phyloP scores from a whole-genome alignment of 1,140 invertebrate genomes.

The Listronotus oregonensis region DNA sequence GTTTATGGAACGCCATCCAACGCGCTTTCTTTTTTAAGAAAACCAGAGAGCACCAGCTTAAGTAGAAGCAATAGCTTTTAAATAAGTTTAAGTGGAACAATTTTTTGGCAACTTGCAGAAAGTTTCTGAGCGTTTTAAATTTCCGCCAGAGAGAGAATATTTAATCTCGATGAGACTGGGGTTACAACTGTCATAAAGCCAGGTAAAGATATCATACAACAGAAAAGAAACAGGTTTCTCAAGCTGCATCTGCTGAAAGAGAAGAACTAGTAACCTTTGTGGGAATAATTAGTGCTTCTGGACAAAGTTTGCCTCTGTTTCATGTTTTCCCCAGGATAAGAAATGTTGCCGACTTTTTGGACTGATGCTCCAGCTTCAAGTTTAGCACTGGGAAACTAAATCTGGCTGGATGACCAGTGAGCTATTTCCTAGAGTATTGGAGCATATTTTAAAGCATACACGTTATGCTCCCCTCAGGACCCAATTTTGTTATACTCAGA shows the following conservation, averaged over 20 bases:
- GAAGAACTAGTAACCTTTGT: background rate
- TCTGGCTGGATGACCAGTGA: background rate
- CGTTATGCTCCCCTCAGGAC: background rate
- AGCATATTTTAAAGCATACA: background rate
- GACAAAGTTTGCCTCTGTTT: no score
- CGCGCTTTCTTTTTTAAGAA: background rate
- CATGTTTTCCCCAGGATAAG: background rate
- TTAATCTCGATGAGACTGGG: background rate
- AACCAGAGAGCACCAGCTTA: background rate
- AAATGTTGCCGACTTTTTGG: background rate
- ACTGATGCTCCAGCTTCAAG: background rate
- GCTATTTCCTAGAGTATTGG: background rate
- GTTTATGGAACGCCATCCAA: background rate
- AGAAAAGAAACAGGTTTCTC: background rate
- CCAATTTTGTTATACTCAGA: conserved; percentile 30
- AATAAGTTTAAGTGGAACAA: background rate
- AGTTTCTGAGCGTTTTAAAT: background rate
- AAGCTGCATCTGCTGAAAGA: background rate
- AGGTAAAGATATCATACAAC: background rate
- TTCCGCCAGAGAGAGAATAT: background rate
- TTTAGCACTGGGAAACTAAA: background rate
- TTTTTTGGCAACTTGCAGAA: background rate
- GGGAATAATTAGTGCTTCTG: background rate
- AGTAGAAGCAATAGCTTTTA: background rate
- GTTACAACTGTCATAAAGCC: background rate